Percentiles rank a stretch among this genome's conserved stretches.
phyloP scores from a whole-genome alignment of 2,113 vertebrate species.

The rat (Rattus norvegicus) region GRCr8 NC_086022.1:25708501-25709000 shows the following conservation, averaged over 20 bases:
- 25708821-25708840: not conserved
- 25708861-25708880: not conserved
- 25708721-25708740: conserved; percentile 1
- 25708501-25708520: conserved; percentile 53
- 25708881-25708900: not conserved
- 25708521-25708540: conserved; percentile 18
- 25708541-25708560: not conserved
- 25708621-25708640: conserved; percentile 48
- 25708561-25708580: conserved; percentile 14
- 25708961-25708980: not conserved
- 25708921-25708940: not conserved
- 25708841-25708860: not conserved
- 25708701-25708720: not conserved
- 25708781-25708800: not conserved
- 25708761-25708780: not conserved
- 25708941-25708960: not conserved
- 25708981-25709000: not conserved
- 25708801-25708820: not conserved
- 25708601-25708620: conserved; percentile 48
- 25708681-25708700: conserved; percentile 19
- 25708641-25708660: conserved; percentile 45
- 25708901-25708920: conserved; percentile 22
- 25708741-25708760: not conserved
- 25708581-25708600: not conserved
- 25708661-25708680: conserved; percentile 42